phyloP scores from a whole-genome alignment of 64 coral and sea anemone species.

The Montipora efflorescens region DNA sequence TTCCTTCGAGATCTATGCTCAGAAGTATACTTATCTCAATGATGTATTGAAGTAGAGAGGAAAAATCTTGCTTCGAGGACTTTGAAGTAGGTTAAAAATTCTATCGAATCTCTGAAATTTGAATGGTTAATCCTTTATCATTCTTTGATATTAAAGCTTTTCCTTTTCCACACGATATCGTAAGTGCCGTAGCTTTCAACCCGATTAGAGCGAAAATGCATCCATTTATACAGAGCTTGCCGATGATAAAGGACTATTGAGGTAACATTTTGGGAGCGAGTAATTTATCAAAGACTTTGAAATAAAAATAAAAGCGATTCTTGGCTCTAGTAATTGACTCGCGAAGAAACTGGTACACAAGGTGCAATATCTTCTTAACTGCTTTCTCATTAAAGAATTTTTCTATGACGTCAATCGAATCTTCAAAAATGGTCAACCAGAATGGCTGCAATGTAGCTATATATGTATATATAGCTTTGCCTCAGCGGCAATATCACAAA shows the following conservation, averaged over 20 bases:
- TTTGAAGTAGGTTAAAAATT: neutral
- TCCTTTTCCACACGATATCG: neutral
- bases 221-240: too few species aligned
- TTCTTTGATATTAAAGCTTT: neutral
- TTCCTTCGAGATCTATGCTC: too few species aligned
- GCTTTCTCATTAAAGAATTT: neutral
- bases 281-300: too few species aligned
- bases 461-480: neutral
- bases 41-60: neutral
- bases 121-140: neutral
- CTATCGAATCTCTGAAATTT: neutral
- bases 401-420: neutral
- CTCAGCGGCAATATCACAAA: neutral
- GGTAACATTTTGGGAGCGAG: too few species aligned
- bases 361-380: conserved; percentile 6
- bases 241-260: too few species aligned
- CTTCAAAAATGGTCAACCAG: neutral
- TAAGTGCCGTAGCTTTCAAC: neutral
- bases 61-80: neutral
- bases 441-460: neutral
- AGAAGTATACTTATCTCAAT: neutral
- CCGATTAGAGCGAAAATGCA: neutral
- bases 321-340: too few species aligned
- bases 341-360: too few species aligned
- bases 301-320: too few species aligned